Evolutionary conservation across 1,140 invertebrate genomes (phyloP), one percentile per base, ranked within the genome.

Genomic region (Hetaerina americana): DNA sequence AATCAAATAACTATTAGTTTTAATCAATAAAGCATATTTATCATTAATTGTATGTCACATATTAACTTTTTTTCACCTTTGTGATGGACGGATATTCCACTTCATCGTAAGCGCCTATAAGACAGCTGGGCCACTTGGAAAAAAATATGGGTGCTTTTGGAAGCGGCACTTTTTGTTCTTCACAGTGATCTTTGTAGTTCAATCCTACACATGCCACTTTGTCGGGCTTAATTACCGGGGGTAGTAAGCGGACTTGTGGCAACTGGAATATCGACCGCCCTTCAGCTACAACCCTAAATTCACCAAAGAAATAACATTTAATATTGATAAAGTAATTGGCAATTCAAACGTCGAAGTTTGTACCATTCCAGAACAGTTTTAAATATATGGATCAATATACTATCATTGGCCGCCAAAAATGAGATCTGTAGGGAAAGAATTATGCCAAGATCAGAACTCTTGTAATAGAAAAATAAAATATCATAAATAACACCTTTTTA

Each of bases 131-230:
- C 76, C 91, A 93, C 82, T 94, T 94, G 79, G 85, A 91, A 78
- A 94, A 94, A 73, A 93, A 86, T 71, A 93, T 86, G 0, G 91
- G 91, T 75, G 88, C 89, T 69, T 84, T 82, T 0, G 92, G 92
- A 0, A 87, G 83, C 22, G 89, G 86, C 15, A 86, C 77, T 71
- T 89, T 88, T 77, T 92, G 90, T 80, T 93, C 92, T 70, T 87
- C 82, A 77, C 91, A 92, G 77, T 93, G 91, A 66, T 91, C 90
- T 72, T 80, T 85, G 75, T 93, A 93, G 79, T 93, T 93, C 57
- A 92, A 83, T 5, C 91, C 92, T 5, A 93, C 86, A 80, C 91
- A 92, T 8, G 88, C 84, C 10, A 93, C 83, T 81, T 93, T 93
- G 75, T 92, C 90, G 70, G 90, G 89, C 71, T 86, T 84, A 27